Evolutionary conservation across 1,140 invertebrate genomes (phyloP).

Genomic region (Grapholita molesta): DNA sequence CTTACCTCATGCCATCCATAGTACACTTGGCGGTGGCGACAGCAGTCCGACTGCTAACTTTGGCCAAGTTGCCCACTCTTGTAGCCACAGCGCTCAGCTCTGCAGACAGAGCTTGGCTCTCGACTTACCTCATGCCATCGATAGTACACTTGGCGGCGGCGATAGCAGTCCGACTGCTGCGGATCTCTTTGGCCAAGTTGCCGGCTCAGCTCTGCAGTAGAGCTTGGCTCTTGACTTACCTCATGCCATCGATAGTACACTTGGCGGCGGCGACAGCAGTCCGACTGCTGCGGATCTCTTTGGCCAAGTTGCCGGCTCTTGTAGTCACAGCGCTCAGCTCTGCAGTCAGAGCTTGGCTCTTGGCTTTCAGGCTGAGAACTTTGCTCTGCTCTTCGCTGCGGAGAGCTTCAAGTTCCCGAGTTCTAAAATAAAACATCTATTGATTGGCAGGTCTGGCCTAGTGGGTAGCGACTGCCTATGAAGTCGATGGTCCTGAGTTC

Average conservation of each 20-base stretch:
- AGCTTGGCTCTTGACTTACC: constrained; percentile 61
- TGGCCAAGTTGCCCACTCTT: too few species aligned
- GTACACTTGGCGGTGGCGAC: too few species aligned
- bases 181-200: too few species aligned
- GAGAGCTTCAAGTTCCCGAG: constrained; percentile 90
- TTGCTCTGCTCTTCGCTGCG: constrained; percentile 93
- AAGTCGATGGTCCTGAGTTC: too few species aligned
- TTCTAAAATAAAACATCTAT: constrained; percentile 43
- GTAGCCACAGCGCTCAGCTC: too few species aligned
- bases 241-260: constrained; percentile 97
- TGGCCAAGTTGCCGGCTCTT: constrained; percentile 43
- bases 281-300: constrained; percentile 57
- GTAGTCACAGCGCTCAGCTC: constrained; percentile 73
- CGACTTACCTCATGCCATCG: constrained; percentile 75
- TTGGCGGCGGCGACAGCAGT: constrained; percentile 95
- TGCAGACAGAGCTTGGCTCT: too few species aligned
- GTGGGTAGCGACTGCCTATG: too few species aligned
- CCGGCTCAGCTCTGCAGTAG: not conserved
- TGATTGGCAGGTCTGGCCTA: not conserved
- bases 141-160: too few species aligned
- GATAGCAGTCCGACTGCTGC: too few species aligned
- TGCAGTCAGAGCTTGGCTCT: constrained; percentile 91
- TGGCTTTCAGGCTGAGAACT: constrained; percentile 93
- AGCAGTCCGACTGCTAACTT: too few species aligned
- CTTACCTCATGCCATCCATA: constrained; percentile 84